Evolutionary conservation across 1,140 invertebrate genomes (phyloP), one percentile per base, ranked within the genome.

Genomic region (Lineus longissimus): DNA sequence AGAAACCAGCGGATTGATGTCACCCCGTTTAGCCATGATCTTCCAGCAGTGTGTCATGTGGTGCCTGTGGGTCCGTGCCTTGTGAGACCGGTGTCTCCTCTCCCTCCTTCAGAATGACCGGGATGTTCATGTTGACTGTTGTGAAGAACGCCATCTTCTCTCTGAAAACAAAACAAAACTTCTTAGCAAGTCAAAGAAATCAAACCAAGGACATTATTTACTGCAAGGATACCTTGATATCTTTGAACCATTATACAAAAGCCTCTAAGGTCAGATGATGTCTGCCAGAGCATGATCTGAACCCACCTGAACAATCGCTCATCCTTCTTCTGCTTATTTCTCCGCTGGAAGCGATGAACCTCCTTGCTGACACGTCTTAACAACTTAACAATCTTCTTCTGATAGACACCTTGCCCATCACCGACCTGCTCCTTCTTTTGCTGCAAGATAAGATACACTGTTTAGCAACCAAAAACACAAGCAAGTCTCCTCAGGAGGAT

Each of bases 131-230:
- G 72, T 91, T 91, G 6, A 88, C 86, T 13, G 65, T 68, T n/a
- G 92, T 94, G 77, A 96, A 95, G 82, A 96, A 96, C 15, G 93
- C 91, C 88, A 96, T 96, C 82, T 95, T 95, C 82, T 95, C 93
- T 85, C 93, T 95, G 83, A 25, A 85, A 84, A 71, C 43, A 43
- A 59, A 64, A 30, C 59, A 19, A 64, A 23, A 63, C 9, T 7
- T 51, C 6, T 6, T 6, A 51, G 19, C 19, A 51, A n/a, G n/a
- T n/a, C n/a, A n/a, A n/a, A n/a, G n/a, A n/a, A n/a, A n/a, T n/a
- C n/a, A n/a, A n/a, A n/a, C 27, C 13, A 40, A 62, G 33, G 23
- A 31, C 17, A 30, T 66, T 29, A 40, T n/a, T 33, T 17, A n/a
- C 19, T 15, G 23, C 22, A 23, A 66, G 13, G 45, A 30, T 23